Evolutionary conservation across 2,888 invertebrate genomes (phyloP).

Genomic region (Seira musarum): DNA sequence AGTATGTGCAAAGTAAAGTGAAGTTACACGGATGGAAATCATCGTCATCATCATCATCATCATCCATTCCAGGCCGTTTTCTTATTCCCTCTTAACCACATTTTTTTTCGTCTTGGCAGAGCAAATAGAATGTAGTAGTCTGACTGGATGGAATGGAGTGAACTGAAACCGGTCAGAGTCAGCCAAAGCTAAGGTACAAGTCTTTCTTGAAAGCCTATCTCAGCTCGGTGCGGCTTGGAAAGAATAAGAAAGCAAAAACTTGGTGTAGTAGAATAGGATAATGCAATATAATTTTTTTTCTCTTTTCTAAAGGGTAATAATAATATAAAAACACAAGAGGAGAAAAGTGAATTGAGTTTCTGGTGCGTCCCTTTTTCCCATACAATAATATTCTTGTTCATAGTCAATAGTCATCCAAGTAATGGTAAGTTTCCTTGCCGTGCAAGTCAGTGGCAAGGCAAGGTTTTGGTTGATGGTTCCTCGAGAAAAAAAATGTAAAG

Average conservation of each 20-base stretch:
- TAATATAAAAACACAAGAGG: constrained; percentile 11
- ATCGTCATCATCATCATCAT: constrained; percentile 16
- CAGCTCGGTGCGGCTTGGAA: too few species aligned
- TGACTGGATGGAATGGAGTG: constrained; percentile 31
- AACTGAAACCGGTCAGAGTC: too few species aligned
- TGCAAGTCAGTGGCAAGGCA: too few species aligned
- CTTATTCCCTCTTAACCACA: too few species aligned
- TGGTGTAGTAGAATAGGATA: too few species aligned
- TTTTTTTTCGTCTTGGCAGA: constrained; percentile 32
- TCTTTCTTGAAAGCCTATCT: too few species aligned
- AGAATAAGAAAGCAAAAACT: too few species aligned
- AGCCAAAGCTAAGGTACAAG: too few species aligned
- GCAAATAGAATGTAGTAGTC: constrained; percentile 54
- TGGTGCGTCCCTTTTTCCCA: background rate
- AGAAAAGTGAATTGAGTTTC: constrained; percentile 39
- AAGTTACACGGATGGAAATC: too few species aligned
- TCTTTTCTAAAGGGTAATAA: background rate
- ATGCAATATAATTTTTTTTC: constrained; percentile 24
- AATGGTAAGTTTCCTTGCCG: background rate
- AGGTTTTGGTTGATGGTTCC: too few species aligned
- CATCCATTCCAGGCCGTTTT: too few species aligned
- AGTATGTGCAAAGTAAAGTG: too few species aligned
- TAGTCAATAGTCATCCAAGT: constrained; percentile 35
- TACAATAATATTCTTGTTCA: constrained; percentile 44
- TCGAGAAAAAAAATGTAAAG: constrained; percentile 14